Evolutionary conservation across 2,888 invertebrate species (phyloP), one percentile per base, ranked within the genome.

Genomic region (Lasioglossum villosulum): DNA sequence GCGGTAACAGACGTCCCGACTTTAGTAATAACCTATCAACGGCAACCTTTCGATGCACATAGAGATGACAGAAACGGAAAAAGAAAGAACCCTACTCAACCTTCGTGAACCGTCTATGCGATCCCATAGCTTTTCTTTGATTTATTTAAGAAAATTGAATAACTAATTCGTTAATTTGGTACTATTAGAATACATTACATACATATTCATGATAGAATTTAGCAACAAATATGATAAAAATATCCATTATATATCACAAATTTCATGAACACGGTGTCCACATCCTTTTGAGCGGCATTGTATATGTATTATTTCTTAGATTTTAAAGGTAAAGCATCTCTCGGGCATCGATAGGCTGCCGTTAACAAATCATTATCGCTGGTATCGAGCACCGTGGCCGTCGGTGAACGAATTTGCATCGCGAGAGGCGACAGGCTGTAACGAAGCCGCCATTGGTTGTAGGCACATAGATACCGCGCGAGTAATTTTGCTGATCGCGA

Each of bases 401-500:
- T 74, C 76, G 76, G 66, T 59, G 37, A 59, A 81, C 83, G 73
- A 81, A 77, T 77, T 83, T 56, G 76, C 76, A 63, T 71, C 39
- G 75, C 71, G 68, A n/a, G n/a, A 52, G 75, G 75, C 83, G 83
- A 80, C 83, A 70, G 80, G 39, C 71, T 52, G 72, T 72, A 72
- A 80, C 83, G 75, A 75, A 80, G 30, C 59, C 66, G 68, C 79
- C 42, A 56, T 19, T 59, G 71, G 45, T 30, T 23, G 82, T n/a
- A 23, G 23, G 48, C 23, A n/a, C 52, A 52, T n/a, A 52, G 52
- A 52, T 1, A 52, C 52, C 52, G 52, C n/a, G 10, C 78, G 74
- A 74, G 79, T 27, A 78, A 79, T 79, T 82, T 79, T 42, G 82
- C 82, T 74, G 74, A 82, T 74, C 48, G 82, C 66, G 72, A 79